Percentiles rank a stretch among this genome's conserved stretches.
Evolutionary conservation across 2,888 invertebrate species (phyloP).

Genomic region (Hydroisotoma schaefferi): DNA sequence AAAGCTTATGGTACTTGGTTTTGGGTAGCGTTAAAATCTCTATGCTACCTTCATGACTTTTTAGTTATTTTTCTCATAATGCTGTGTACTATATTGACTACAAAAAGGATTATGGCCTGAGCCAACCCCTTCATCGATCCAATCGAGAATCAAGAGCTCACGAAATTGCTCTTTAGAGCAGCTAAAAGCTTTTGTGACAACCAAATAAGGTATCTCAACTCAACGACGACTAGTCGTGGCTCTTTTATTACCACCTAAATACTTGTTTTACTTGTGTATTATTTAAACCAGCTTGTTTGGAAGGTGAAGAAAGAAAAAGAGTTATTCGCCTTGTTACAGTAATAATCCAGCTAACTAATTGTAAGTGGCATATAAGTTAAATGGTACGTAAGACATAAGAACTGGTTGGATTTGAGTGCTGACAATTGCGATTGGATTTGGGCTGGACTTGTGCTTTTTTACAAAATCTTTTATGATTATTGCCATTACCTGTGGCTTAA

Average conservation of each 20-base stretch:
- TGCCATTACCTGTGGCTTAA: slow-evolving; percentile 6
- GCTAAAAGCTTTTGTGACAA: not conserved
- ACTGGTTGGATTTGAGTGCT: not conserved
- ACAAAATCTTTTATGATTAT: not conserved
- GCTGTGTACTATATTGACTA: no score
- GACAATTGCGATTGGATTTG: not conserved
- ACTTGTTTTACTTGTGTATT: not conserved
- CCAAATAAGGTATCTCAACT: slow-evolving; percentile 2
- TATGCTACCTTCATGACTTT: no score
- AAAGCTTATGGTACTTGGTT: no score
- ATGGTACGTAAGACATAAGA: not conserved
- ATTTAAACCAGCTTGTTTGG: not conserved
- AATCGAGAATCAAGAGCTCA: slow-evolving; percentile 3
- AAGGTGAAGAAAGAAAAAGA: no score
- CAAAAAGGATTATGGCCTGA: not conserved
- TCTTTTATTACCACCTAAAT: not conserved
- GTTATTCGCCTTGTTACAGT: not conserved
- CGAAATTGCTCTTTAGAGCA: not conserved
- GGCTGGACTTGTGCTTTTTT: not conserved
- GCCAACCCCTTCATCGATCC: slow-evolving; percentile 3
- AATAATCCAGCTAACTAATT: no score
- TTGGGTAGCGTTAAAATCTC: slow-evolving; percentile 5
- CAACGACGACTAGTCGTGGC: no score
- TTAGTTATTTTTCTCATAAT: no score
- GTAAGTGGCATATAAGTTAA: no score